Conservation (phyloP, 2,797 vertebrate species). For the Alcedo atthis region DNA sequence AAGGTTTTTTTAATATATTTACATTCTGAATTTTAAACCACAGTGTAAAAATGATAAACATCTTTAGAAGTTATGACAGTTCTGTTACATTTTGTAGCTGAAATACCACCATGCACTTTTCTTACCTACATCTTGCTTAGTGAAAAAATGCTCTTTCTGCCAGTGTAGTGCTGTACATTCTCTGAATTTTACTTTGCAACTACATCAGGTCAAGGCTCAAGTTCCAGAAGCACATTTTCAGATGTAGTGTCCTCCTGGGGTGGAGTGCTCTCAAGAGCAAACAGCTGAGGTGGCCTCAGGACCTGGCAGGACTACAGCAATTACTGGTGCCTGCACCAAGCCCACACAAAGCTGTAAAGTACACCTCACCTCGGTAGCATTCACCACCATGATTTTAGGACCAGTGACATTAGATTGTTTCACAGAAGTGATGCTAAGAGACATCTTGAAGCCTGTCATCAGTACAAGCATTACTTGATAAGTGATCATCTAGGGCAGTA, state of each 20-base stretch:
- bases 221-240: background rate
- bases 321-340: background rate
- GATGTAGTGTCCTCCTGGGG: background rate
- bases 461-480: background rate
- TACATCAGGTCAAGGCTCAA: background rate
- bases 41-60: background rate
- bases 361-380: background rate
- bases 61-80: background rate
- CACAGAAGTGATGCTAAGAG: background rate
- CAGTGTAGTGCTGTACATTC: background rate
- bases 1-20: background rate
- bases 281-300: background rate
- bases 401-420: background rate
- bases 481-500: background rate
- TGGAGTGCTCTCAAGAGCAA: background rate
- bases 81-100: background rate
- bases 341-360: background rate
- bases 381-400: background rate
- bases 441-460: background rate
- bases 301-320: background rate
- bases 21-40: background rate
- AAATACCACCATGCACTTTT: background rate
- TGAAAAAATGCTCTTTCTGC: background rate
- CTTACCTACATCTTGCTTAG: background rate
- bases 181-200: background rate